Conservation (phyloP, 2,113 vertebrate species). For the Grammomys dolichurus region DNA sequence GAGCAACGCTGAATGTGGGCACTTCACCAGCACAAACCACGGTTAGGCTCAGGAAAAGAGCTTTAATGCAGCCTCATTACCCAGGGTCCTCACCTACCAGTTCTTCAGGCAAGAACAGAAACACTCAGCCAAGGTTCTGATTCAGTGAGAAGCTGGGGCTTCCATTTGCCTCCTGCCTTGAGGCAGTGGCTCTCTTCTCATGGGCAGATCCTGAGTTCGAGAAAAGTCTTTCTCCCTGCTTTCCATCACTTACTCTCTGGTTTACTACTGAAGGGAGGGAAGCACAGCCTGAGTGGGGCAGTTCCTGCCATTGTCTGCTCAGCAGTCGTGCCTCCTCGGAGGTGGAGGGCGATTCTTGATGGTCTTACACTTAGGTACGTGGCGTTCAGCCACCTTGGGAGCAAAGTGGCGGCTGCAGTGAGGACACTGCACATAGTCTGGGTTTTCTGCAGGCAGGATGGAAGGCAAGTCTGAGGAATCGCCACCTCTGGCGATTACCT, state of each 20-base stretch:
- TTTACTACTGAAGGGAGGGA: slow-evolving; percentile 20
- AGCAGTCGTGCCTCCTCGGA: slow-evolving; percentile 77
- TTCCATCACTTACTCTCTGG: not conserved
- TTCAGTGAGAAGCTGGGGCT: not conserved
- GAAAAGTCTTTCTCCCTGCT: slow-evolving; percentile 32
- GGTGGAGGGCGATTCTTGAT: slow-evolving; percentile 87
- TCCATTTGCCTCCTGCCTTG: not conserved
- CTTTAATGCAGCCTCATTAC: slow-evolving; percentile 53
- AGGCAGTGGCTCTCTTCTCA: not conserved
- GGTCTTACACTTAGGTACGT: slow-evolving; percentile 89
- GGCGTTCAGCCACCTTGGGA: slow-evolving; percentile 86
- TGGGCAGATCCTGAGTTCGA: not conserved
- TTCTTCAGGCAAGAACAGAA: not conserved
- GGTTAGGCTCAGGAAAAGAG: not conserved
- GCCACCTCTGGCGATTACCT: slow-evolving; percentile 79
- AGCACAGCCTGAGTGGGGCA: not conserved
- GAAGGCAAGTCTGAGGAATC: slow-evolving; percentile 78
- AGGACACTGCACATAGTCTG: slow-evolving; percentile 88
- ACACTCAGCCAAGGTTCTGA: not conserved
- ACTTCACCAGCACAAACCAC: not conserved
- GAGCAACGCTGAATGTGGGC: not conserved
- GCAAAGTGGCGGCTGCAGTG: slow-evolving; percentile 88
- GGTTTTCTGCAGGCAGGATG: slow-evolving; percentile 78
- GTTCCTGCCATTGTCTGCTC: not conserved
- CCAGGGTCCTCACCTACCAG: not conserved